These are phyloP conservation scores for Diaprepes abbreviatus DNA, from an alignment of 2,888 invertebrate genomes.

Conservation along the genomic window DNA sequence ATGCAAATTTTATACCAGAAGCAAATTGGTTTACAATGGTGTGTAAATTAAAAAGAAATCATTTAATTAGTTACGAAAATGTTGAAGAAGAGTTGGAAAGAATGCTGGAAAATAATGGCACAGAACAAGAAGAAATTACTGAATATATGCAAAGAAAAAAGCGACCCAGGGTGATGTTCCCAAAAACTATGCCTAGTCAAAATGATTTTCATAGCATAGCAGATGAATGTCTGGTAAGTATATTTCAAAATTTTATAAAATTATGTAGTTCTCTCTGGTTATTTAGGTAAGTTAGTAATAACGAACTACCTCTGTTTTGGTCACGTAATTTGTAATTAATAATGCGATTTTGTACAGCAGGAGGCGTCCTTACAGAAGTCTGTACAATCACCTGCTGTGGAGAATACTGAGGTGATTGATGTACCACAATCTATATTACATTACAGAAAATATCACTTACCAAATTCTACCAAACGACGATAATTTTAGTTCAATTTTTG, in stretches of 20 bases:
- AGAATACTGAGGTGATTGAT: background rate
- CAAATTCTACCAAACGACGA: background rate
- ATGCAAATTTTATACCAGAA: constrained; percentile 14
- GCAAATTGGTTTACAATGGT: constrained; percentile 11
- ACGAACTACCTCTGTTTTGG: background rate
- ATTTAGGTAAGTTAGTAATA: background rate
- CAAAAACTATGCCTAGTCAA: background rate
- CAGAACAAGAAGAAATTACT: constrained; percentile 23
- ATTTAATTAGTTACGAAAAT: background rate
- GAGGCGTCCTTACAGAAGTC: background rate
- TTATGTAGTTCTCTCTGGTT: background rate
- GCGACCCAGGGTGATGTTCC: background rate
- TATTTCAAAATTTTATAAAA: background rate
- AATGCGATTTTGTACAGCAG: background rate
- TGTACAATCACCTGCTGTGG: background rate
- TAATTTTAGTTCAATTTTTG: constrained; percentile 1
- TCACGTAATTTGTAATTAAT: background rate
- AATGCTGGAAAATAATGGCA: constrained; percentile 9
- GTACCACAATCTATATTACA: background rate
- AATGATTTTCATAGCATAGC: background rate
- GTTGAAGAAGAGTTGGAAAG: constrained; percentile 17
- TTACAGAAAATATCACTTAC: background rate
- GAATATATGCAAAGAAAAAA: constrained; percentile 1
- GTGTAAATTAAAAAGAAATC: constrained; percentile 24
- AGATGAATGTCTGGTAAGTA: constrained; percentile 8